These are phyloP conservation scores for Procambarus virginalis DNA, from an alignment of 1,140 invertebrate genomes.

Conservation along the genomic window DNA sequence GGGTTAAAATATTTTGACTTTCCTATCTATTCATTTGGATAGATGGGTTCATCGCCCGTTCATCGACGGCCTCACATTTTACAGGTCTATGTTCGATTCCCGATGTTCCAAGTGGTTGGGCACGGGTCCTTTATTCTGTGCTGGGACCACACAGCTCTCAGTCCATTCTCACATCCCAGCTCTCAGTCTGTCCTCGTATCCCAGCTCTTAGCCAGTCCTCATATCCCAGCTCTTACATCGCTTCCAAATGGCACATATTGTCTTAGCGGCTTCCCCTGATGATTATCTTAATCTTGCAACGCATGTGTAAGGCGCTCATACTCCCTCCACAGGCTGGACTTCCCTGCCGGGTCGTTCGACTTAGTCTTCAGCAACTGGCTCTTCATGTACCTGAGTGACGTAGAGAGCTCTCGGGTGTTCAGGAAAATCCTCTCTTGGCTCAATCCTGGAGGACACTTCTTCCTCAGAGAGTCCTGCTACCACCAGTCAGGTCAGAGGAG, in stretches of 20 bases:
- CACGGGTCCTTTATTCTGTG: background rate
- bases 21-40: too few relatives aligned
- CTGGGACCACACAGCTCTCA: background rate
- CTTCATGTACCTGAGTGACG: conserved; percentile 79
- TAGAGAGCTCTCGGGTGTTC: conserved; percentile 76
- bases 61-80: too few relatives aligned
- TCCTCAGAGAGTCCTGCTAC: conserved; percentile 77
- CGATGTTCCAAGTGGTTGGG: background rate
- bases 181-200: too few relatives aligned
- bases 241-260: too few relatives aligned
- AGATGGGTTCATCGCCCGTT: too few relatives aligned
- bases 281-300: too few relatives aligned
- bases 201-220: too few relatives aligned
- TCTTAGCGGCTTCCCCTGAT: too few relatives aligned
- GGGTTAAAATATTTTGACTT: too few relatives aligned
- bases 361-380: conserved; percentile 81
- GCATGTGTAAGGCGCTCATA: too few relatives aligned
- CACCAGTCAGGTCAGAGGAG: conserved; percentile 76
- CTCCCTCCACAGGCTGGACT: conserved; percentile 38
- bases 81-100: background rate
- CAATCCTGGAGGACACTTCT: conserved; percentile 76
- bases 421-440: conserved; percentile 77
- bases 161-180: too few relatives aligned
- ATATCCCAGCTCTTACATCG: too few relatives aligned
- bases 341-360: conserved; percentile 72